Conservation (phyloP, 30 jellyfish, hydroid and myxozoan species). For the Cassiopea andromeda region DNA sequence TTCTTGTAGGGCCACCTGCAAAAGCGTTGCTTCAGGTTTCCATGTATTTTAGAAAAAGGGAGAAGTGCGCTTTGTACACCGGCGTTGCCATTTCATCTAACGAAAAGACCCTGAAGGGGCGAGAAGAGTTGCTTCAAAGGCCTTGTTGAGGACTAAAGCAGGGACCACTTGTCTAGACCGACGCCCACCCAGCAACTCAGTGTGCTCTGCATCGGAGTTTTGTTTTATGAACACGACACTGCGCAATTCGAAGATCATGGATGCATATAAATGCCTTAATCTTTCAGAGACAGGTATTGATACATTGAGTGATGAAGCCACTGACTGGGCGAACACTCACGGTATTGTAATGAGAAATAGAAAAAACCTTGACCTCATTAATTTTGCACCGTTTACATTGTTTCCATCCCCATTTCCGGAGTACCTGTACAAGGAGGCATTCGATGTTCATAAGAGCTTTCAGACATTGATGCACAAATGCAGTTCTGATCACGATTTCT, state of each 20-base stretch:
- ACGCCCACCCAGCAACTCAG: neutral
- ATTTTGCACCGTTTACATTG: conserved; percentile 85
- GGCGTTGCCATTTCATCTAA: too few species aligned
- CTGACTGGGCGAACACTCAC: conserved; percentile 90
- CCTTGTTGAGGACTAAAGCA: too few species aligned
- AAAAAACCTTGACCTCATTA: conserved; percentile 35
- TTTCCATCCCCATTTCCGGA: conserved; percentile 97
- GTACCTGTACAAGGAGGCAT: conserved; percentile 82
- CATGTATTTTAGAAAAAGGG: too few species aligned
- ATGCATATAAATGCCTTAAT: conserved; percentile 30
- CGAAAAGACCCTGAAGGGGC: too few species aligned
- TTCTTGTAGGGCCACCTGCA: conserved; percentile 9
- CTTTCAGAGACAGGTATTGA: conserved; percentile 17
- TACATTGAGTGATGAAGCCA: conserved; percentile 70
- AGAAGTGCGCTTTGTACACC: too few species aligned
- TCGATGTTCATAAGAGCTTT: conserved; percentile 80
- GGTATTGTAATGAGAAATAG: conserved; percentile 85
- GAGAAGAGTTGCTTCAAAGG: too few species aligned
- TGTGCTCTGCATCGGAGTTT: neutral
- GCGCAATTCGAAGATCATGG: conserved; percentile 29
- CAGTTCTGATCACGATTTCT: conserved; percentile 82
- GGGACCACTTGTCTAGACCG: too few species aligned
- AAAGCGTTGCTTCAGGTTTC: neutral
- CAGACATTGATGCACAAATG: conserved; percentile 84
- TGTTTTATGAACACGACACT: neutral